These are phyloP conservation scores for Drusus annulatus DNA, from an alignment of 1,140 invertebrate genomes.

Conservation along the genomic window DNA sequence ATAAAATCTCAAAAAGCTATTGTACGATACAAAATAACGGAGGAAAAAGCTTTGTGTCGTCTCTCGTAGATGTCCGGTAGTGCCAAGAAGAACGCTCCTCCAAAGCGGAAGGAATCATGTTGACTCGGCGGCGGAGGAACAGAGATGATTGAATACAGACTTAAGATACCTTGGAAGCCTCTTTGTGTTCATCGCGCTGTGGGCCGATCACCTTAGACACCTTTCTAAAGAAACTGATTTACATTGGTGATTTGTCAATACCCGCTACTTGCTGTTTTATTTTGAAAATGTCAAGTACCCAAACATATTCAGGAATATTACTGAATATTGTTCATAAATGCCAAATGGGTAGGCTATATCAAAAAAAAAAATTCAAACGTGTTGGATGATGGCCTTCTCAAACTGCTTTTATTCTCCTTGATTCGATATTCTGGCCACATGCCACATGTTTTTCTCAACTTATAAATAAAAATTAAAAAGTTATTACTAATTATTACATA, in stretches of 20 bases:
- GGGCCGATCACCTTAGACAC: slow-evolving; percentile 37
- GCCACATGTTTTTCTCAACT: too few relatives aligned
- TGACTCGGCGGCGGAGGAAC: slow-evolving; percentile 40
- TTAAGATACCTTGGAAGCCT: slow-evolving; percentile 23
- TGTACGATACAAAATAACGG: slow-evolving; percentile 47
- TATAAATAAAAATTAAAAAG: too few relatives aligned
- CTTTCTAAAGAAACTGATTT: slow-evolving; percentile 40
- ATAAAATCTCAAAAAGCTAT: slow-evolving; percentile 50
- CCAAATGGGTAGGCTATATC: too few relatives aligned
- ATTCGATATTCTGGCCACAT: too few relatives aligned
- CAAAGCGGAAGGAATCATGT: slow-evolving; percentile 51
- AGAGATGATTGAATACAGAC: slow-evolving; percentile 31
- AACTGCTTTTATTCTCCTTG: too few relatives aligned
- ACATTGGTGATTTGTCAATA: slow-evolving; percentile 10
- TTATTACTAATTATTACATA: too few relatives aligned
- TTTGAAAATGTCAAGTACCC: not conserved
- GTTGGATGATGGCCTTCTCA: too few relatives aligned
- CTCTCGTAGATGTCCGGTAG: slow-evolving; percentile 44
- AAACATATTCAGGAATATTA: too few relatives aligned
- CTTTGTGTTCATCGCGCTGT: slow-evolving; percentile 26
- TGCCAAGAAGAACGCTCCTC: slow-evolving; percentile 38
- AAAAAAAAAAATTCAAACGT: too few relatives aligned
- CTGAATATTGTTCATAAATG: too few relatives aligned
- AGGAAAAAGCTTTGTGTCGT: slow-evolving; percentile 43
- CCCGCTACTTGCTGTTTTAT: not conserved